Evolutionary conservation across 2,113 vertebrate genomes (phyloP).

Genomic region (Melierax canorus): DNA sequence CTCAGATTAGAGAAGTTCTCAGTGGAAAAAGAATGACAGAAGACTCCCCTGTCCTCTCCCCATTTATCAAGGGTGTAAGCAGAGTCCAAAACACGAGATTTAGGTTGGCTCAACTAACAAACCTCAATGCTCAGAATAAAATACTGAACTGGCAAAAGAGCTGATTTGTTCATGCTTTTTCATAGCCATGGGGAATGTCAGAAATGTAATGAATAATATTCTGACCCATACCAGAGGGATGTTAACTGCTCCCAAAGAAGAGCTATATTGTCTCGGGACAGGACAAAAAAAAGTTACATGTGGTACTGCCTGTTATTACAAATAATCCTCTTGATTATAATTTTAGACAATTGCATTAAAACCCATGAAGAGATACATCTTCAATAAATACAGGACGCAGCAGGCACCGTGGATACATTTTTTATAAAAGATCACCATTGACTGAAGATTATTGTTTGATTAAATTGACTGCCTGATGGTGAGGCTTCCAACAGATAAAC

Average conservation of each 20-base stretch:
- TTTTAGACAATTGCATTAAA: background rate
- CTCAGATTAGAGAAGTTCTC: background rate
- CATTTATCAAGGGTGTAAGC: background rate
- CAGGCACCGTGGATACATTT: background rate
- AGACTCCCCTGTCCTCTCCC: background rate
- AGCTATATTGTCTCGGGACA: background rate
- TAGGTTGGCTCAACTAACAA: background rate
- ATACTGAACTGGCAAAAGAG: background rate
- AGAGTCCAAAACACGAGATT: background rate
- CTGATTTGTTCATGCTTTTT: background rate
- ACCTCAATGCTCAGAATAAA: background rate
- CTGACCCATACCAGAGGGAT: background rate
- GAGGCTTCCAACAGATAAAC: conserved; percentile 45
- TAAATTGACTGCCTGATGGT: conserved; percentile 41
- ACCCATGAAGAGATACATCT: background rate
- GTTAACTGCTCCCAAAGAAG: background rate
- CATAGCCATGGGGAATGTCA: background rate
- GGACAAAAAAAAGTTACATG: background rate
- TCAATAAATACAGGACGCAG: background rate
- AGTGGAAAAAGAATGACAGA: background rate
- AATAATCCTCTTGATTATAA: background rate
- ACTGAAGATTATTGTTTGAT: conserved; percentile 60
- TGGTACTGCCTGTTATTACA: background rate
- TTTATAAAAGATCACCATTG: conserved; percentile 1
- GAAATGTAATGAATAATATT: conserved; percentile 42